phyloP scores from a whole-genome alignment of 2,113 vertebrate species.

The Oncorhynchus tshawytscha region DNA sequence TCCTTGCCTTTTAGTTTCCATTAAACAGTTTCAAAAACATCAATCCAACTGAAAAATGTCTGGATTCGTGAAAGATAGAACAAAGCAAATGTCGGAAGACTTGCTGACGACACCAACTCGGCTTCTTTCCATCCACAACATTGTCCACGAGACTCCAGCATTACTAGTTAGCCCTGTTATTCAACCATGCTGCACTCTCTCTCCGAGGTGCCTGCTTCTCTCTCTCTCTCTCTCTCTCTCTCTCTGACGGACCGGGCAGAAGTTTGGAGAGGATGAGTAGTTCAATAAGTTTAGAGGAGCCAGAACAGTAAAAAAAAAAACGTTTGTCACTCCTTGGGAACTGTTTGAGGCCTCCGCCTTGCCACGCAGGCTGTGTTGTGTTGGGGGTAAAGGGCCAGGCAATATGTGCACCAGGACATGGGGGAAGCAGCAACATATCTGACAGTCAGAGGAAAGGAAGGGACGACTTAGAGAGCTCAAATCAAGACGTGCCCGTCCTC shows the following conservation, averaged over 20 bases:
- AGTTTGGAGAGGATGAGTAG: neutral
- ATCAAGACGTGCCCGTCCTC: slow-evolving; percentile 3
- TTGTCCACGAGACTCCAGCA: neutral
- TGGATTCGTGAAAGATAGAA: neutral
- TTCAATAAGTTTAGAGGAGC: neutral
- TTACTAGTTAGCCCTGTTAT: neutral
- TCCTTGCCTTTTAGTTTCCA: neutral
- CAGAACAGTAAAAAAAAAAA: neutral
- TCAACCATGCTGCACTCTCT: neutral
- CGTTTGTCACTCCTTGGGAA: slow-evolving; percentile 14
- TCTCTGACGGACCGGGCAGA: neutral
- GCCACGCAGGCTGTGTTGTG: neutral
- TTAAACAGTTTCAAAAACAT: neutral
- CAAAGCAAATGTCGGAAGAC: neutral
- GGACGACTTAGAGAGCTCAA: slow-evolving; percentile 33
- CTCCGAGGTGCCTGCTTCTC: neutral
- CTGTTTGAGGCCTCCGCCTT: slow-evolving; percentile 21
- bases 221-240: neutral
- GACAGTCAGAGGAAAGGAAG: slow-evolving; percentile 29
- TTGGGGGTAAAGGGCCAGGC: slow-evolving; percentile 8
- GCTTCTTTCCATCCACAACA: neutral
- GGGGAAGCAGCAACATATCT: slow-evolving; percentile 25
- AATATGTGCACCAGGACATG: slow-evolving; percentile 39
- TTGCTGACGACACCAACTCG: neutral
- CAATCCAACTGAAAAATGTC: neutral